Evolutionary conservation across 2,888 invertebrate genomes (phyloP).

Genomic region (Octodonta nipae): DNA sequence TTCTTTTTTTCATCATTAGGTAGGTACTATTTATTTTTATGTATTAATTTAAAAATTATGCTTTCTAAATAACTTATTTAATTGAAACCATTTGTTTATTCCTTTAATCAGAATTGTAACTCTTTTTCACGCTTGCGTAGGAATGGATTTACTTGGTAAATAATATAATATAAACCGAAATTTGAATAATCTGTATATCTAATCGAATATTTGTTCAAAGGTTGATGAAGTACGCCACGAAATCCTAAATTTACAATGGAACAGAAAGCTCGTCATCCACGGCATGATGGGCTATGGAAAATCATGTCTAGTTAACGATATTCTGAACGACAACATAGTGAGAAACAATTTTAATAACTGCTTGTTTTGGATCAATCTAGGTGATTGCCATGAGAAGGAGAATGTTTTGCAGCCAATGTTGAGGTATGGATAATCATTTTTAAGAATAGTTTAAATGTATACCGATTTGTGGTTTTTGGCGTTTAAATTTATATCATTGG

Average conservation of each 20-base stretch:
- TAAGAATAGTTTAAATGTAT: too few species aligned
- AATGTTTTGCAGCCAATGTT: constrained; percentile 18
- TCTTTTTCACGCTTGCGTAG: too few species aligned
- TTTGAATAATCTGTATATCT: constrained; percentile 2
- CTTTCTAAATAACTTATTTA: neutral
- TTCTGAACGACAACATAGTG: constrained; percentile 41
- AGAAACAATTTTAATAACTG: constrained; percentile 41
- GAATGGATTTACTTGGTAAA: neutral
- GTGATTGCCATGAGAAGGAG: constrained; percentile 28
- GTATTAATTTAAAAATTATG: neutral
- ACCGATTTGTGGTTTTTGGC: too few species aligned
- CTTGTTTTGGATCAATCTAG: constrained; percentile 46
- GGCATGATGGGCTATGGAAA: constrained; percentile 70
- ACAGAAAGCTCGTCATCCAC: constrained; percentile 45
- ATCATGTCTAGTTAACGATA: constrained; percentile 50
- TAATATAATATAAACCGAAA: neutral
- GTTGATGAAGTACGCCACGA: constrained; percentile 12
- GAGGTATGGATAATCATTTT: constrained; percentile 15
- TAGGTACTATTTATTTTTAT: too few species aligned
- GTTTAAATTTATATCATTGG: too few species aligned
- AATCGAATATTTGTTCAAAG: constrained; percentile 11
- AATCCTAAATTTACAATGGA: constrained; percentile 10
- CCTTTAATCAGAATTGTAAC: neutral
- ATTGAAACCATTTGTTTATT: neutral
- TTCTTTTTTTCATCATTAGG: too few species aligned